A percentile compares a stretch with the other conserved stretches of the same genome.
These are phyloP conservation scores for Pseudoips prasinana DNA, from an alignment of 2,888 invertebrate species.

Conservation along the genomic window DNA sequence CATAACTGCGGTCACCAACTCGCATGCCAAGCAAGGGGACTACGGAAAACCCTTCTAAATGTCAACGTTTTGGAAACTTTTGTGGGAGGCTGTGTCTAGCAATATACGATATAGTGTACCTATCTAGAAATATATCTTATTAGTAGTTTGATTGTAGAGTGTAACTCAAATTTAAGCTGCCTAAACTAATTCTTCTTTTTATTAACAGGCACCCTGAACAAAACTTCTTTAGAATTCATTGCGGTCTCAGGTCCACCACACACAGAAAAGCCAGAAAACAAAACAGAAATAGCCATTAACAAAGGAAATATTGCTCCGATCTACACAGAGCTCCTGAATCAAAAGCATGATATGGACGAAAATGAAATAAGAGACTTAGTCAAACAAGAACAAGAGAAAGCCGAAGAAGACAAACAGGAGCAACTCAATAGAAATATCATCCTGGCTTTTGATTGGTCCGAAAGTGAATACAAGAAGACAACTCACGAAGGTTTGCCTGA, in stretches of 20 bases:
- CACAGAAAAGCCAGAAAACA: constrained; percentile 46
- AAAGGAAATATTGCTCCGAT: constrained; percentile 67
- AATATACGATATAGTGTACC: no score
- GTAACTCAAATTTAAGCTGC: no score
- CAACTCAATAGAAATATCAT: constrained; percentile 56
- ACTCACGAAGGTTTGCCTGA: constrained; percentile 89
- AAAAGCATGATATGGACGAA: constrained; percentile 59
- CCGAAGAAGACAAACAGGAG: constrained; percentile 56
- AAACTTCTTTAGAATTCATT: constrained; percentile 47
- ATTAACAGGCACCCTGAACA: constrained; percentile 34
- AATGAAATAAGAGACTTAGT: constrained; percentile 64
- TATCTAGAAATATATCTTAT: no score
- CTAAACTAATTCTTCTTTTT: constrained; percentile 1
- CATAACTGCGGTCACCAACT: no score
- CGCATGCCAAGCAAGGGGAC: no score
- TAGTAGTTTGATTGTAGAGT: no score
- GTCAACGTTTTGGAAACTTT: no score
- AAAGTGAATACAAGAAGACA: constrained; percentile 81
- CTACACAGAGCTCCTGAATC: constrained; percentile 69
- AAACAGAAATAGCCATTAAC: constrained; percentile 48
- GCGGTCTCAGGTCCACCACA: constrained; percentile 68
- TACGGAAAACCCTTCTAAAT: no score
- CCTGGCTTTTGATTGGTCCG: constrained; percentile 89
- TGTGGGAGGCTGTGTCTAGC: no score
- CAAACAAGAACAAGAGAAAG: constrained; percentile 62